Percentiles rank a stretch among this genome's conserved stretches.
Evolutionary conservation across 2,888 invertebrate species (phyloP).

Genomic region (Cryptops parisi): DNA sequence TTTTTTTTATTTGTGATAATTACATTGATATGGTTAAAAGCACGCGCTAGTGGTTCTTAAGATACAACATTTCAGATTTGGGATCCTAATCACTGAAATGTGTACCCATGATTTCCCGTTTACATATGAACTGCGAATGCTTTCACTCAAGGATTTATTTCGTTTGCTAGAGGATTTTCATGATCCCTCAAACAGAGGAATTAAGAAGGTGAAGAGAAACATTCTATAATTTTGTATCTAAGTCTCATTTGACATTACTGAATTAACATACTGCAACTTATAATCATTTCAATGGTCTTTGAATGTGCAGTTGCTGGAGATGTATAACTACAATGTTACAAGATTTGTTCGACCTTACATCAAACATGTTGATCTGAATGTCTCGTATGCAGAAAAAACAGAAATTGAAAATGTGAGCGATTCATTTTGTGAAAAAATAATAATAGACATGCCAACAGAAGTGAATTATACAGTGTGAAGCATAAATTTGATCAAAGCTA

Average conservation of each 20-base stretch:
- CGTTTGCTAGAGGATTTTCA: conserved; percentile 2
- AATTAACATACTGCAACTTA: neutral
- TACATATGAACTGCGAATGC: conserved; percentile 2
- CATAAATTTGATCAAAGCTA: too few relatives aligned
- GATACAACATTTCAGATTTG: too few relatives aligned
- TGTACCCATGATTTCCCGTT: conserved; percentile 8
- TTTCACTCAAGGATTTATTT: conserved; percentile 4
- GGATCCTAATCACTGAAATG: conserved; percentile 9
- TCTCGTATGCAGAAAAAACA: conserved; percentile 1
- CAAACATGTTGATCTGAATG: neutral
- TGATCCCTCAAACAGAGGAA: neutral
- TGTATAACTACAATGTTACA: neutral
- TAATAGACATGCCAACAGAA: too few relatives aligned
- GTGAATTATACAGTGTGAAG: too few relatives aligned
- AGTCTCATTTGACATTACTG: too few relatives aligned
- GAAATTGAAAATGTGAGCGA: conserved; percentile 6
- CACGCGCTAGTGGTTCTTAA: too few relatives aligned
- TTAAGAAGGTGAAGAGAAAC: neutral
- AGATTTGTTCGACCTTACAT: neutral
- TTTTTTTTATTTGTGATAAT: too few relatives aligned
- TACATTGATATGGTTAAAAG: too few relatives aligned
- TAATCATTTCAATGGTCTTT: neutral
- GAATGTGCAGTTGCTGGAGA: neutral
- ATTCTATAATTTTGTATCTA: too few relatives aligned
- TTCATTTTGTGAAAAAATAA: neutral